A percentile compares a stretch with the other conserved stretches of the same genome.
phyloP scores from a whole-genome alignment of 2,113 vertebrate genomes.

The Sebastes schlegelii region DNA sequence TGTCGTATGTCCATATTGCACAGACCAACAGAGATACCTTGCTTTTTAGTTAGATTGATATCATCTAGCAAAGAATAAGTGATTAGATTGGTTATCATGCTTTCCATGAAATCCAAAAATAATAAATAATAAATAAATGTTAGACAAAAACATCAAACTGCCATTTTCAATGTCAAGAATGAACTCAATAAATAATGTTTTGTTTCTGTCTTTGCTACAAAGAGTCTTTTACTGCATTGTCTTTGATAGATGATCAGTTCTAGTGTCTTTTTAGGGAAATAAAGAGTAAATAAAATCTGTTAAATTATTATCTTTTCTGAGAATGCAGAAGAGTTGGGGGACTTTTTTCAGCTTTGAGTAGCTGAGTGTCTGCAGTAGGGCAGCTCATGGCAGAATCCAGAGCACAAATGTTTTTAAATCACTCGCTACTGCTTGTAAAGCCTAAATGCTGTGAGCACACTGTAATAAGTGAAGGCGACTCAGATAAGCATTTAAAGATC shows the following conservation, averaged over 20 bases:
- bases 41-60: not conserved
- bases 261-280: not conserved
- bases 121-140: not conserved
- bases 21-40: no score
- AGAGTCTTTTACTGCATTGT: no score
- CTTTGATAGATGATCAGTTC: not conserved
- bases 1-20: no score
- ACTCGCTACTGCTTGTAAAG: not conserved
- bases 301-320: not conserved
- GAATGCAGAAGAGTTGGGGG: not conserved
- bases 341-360: not conserved
- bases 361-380: not conserved
- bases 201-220: not conserved
- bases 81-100: not conserved
- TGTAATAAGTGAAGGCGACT: not conserved
- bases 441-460: not conserved
- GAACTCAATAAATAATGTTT: not conserved
- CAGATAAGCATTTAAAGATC: not conserved
- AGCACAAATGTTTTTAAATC: not conserved
- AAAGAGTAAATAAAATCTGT: not conserved
- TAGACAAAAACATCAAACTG: not conserved
- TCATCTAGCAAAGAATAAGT: not conserved
- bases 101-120: not conserved
- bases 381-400: not conserved
- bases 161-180: not conserved